A percentile compares a stretch with the other conserved stretches of the same genome.
Conservation (phyloP, 2,113 vertebrate genomes). For the cat (Felis catus) region F.catus_Fca126_mat1.0 CM031413.1:29606001-29606500, state of each 20-base stretch:
- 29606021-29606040: not conserved
- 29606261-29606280: constrained; percentile 94
- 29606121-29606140: constrained; percentile 34
- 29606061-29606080: not conserved
- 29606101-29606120: not conserved
- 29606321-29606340: constrained; percentile 88
- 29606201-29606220: constrained; percentile 93
- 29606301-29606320: constrained; percentile 92
- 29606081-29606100: not conserved
- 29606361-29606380: not conserved
- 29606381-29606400: not conserved
- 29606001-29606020: not conserved
- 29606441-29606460: not conserved
- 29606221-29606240: constrained; percentile 97
- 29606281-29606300: constrained; percentile 98
- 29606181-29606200: constrained; percentile 97
- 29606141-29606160: constrained; percentile 35
- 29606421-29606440: not conserved
- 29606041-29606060: not conserved
- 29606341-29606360: not conserved
- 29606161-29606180: constrained; percentile 90
- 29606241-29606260: constrained; percentile 99
- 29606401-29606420: not conserved
- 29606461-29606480: not conserved
- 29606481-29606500: not conserved